These are phyloP conservation scores for Trachelus iudaicus DNA, from an alignment of 2,888 invertebrate genomes.

Conservation along the genomic window DNA sequence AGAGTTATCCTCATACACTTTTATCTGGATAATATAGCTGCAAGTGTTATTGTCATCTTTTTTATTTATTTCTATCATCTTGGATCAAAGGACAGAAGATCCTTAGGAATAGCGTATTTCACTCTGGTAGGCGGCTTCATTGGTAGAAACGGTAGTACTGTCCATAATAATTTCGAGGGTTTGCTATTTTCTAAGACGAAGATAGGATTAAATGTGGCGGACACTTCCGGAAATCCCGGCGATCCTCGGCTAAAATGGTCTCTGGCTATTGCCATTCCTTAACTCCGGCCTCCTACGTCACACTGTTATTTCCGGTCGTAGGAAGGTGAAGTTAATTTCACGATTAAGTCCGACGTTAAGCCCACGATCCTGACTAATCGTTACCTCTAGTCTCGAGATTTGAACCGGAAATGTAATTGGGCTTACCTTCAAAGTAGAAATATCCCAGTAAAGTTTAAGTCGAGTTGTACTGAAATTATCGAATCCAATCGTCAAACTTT, in stretches of 20 bases:
- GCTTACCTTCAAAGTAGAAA: background rate
- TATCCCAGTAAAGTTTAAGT: background rate
- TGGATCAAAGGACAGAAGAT: background rate
- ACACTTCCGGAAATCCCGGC: background rate
- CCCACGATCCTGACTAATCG: background rate
- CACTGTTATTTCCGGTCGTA: background rate
- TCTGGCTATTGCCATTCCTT: background rate
- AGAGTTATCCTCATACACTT: too few species aligned
- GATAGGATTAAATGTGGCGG: background rate
- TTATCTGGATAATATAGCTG: too few species aligned
- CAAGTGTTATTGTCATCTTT: too few species aligned
- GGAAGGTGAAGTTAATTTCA: background rate
- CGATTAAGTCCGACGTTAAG: background rate
- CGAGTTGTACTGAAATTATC: background rate
- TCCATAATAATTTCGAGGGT: background rate
- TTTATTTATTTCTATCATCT: too few species aligned
- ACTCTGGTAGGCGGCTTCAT: background rate
- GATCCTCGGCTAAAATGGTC: background rate
- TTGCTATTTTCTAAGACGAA: background rate
- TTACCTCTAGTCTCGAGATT: background rate
- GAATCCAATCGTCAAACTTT: background rate
- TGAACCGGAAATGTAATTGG: background rate
- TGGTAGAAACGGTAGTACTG: background rate
- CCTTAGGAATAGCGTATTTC: background rate
- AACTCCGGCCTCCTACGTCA: background rate